Base-by-base conservation (phyloP, 2,888 invertebrate genomes). In the Agapetus fuscipes region DNA sequence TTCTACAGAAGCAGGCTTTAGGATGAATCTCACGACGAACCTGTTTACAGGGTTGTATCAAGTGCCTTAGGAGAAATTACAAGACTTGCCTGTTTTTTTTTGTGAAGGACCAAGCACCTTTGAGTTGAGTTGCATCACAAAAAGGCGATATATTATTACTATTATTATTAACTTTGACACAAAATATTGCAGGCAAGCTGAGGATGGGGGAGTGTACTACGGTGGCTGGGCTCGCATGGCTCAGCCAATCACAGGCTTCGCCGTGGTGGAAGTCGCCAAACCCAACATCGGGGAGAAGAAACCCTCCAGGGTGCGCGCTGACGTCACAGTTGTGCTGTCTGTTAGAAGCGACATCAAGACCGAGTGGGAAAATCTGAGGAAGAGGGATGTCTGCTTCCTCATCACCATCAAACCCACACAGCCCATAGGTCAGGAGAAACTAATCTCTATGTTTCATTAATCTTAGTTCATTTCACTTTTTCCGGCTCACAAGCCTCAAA, bases 181-280 rank as follows among this genome's bases (percentile, higher is more conserved):
- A n/a, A n/a, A n/a, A n/a, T n/a, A 35, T 49, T 54, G 3, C 54
- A 85, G 85, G 86, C 76, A 77, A 58, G 71, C 91, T 1, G 96
- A 95, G 69, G 90, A 93, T 57, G 80, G 74, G 1, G 78, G 76
- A 36, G 78, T 83, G 1, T 83, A 87, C 53, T 99, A 94, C 65
- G 95, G 95, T 10, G 98, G 98, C 2, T 98, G 98, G 97, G 96
- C 97, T 0, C 74, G 97, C 46, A 98, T 98, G 97, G 97, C 97
- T 0, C 84, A 95, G 52, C 91, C 95, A 0, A 84, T 98, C 39
- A 76, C 83, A 6, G 81, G 83, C 43, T 97, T 98, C 62, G 85
- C 87, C 2, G 89, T 97, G 1, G 90, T 96, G 0, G 96, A 97
- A 66, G 94, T 95, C 6, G 83, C 88, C 1, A 89, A 89, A 54